phyloP scores from a whole-genome alignment of 2,888 invertebrate genomes.

The Drosophila monieri region DNA sequence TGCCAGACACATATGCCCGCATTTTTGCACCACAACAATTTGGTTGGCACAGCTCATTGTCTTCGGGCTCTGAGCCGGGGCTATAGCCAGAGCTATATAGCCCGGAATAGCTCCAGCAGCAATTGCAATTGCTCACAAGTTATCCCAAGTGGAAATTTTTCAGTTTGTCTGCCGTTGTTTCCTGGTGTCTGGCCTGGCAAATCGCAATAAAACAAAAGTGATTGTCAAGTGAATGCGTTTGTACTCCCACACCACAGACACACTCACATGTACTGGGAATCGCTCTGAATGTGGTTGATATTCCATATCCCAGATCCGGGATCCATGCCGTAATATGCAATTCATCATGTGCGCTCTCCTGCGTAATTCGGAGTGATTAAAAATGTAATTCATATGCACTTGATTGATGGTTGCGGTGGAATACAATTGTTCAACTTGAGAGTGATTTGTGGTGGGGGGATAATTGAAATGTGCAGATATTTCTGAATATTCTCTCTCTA shows the following conservation, averaged over 20 bases:
- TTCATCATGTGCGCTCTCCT: slow-evolving; percentile 77
- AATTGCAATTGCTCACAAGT: slow-evolving; percentile 81
- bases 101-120: slow-evolving; percentile 17
- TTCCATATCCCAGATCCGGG: slow-evolving; percentile 1
- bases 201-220: slow-evolving; percentile 76
- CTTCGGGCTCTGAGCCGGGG: slow-evolving; percentile 43
- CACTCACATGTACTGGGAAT: background rate
- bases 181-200: slow-evolving; percentile 60
- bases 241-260: slow-evolving; percentile 52
- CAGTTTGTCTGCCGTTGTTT: slow-evolving; percentile 43
- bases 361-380: slow-evolving; percentile 73
- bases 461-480: slow-evolving; percentile 24
- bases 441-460: slow-evolving; percentile 38
- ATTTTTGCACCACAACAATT: slow-evolving; percentile 78
- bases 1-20: slow-evolving; percentile 70
- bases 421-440: slow-evolving; percentile 31
- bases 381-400: slow-evolving; percentile 69
- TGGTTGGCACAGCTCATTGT: slow-evolving; percentile 75
- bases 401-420: slow-evolving; percentile 62
- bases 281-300: slow-evolving; percentile 9
- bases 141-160: slow-evolving; percentile 82
- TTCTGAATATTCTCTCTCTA: background rate
- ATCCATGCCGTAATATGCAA: slow-evolving; percentile 54
- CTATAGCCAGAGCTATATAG: slow-evolving; percentile 5
- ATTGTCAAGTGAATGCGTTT: slow-evolving; percentile 77